Evolutionary conservation across 2,888 invertebrate genomes (phyloP).

Genomic region (Tetragonisca angustula): DNA sequence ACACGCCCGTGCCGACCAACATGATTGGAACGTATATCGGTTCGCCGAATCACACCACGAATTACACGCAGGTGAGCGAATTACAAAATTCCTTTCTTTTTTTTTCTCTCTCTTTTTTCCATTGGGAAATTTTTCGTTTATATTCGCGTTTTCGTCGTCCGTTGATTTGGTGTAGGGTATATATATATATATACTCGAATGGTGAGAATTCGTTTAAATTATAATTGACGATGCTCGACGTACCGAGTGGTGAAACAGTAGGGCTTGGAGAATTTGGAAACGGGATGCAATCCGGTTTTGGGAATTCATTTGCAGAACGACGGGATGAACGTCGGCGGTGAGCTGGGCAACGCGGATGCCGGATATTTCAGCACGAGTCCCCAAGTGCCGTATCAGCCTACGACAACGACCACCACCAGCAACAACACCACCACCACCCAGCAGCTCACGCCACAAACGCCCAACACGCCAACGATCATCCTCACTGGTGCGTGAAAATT

Average conservation of each 20-base stretch:
- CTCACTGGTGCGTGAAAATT: constrained; percentile 88
- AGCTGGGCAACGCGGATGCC: constrained; percentile 85
- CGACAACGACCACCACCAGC: constrained; percentile 83
- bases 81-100: not conserved
- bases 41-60: constrained; percentile 83
- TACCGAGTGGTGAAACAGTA: not conserved
- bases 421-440: constrained; percentile 74
- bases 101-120: not conserved
- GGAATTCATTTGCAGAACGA: constrained; percentile 74
- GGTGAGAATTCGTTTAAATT: not conserved
- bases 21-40: constrained; percentile 82
- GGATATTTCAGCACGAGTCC: constrained; percentile 87
- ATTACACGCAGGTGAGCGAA: constrained; percentile 81
- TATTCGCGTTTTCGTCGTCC: no score
- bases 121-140: not conserved
- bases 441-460: constrained; percentile 85
- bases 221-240: not conserved
- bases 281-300: not conserved
- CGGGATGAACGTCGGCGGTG: constrained; percentile 84
- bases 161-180: not conserved
- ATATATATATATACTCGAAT: not conserved
- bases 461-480: constrained; percentile 93
- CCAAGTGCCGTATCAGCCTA: constrained; percentile 82
- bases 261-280: not conserved
- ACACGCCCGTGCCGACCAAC: constrained; percentile 84